Conservation (phyloP, 2,888 invertebrate genomes). For the Fragum sueziense region DNA sequence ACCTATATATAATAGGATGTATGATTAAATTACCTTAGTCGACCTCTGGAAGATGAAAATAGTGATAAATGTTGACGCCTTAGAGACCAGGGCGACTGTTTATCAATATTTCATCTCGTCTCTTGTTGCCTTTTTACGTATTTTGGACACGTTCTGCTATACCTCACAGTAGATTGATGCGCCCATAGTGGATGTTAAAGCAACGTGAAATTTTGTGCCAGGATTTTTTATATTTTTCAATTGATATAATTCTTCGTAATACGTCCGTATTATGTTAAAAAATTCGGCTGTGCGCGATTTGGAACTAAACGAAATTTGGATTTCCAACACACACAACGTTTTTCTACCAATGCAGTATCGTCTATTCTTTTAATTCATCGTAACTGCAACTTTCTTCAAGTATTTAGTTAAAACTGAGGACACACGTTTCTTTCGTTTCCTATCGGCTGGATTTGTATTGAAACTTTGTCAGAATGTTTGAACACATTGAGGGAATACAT, state of each 20-base stretch:
- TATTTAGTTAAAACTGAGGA: too few relatives aligned
- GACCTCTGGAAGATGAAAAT: conserved; percentile 18
- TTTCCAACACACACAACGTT: too few relatives aligned
- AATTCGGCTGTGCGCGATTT: too few relatives aligned
- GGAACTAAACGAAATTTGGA: too few relatives aligned
- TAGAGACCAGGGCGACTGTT: conserved; percentile 17
- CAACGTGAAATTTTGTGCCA: neutral
- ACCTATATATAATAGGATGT: conserved; percentile 17
- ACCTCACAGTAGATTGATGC: conserved; percentile 26
- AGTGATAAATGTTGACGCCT: conserved; percentile 23
- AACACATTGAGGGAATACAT: too few relatives aligned
- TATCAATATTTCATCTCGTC: conserved; percentile 24
- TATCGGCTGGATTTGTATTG: neutral
- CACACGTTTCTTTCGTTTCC: neutral
- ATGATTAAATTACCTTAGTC: conserved; percentile 22
- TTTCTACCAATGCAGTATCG: too few relatives aligned
- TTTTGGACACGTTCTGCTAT: conserved; percentile 46
- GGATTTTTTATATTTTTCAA: too few relatives aligned
- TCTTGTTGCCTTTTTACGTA: conserved; percentile 25
- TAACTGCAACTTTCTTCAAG: too few relatives aligned
- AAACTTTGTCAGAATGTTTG: too few relatives aligned
- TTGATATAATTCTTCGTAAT: too few relatives aligned
- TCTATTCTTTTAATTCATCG: too few relatives aligned
- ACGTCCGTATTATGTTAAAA: too few relatives aligned
- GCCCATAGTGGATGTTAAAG: neutral